Conservation (phyloP, 2,113 vertebrate genomes). For the Actenoides lindsayi region DNA sequence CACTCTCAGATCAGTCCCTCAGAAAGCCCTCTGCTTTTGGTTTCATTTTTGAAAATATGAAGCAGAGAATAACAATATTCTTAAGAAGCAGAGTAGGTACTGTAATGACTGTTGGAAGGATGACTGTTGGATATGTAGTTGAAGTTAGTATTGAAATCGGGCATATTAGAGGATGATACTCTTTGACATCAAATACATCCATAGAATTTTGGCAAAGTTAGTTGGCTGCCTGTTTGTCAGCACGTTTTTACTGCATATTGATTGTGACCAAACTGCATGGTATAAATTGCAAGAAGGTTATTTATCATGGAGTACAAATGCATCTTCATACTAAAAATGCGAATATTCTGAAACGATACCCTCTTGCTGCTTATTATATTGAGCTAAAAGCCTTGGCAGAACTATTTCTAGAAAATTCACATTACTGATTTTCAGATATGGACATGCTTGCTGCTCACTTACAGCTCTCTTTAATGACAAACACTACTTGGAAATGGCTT, state of each 20-base stretch:
- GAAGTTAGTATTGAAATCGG: background rate
- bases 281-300: background rate
- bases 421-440: background rate
- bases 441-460: constrained; percentile 33
- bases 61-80: background rate
- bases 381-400: background rate
- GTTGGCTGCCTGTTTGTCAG: background rate
- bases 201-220: background rate
- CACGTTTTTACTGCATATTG: rapidly evolving
- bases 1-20: rapidly evolving
- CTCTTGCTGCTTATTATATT: background rate
- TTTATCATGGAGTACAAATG: background rate
- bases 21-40: background rate
- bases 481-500: constrained; percentile 61
- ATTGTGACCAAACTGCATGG: background rate
- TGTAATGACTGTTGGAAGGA: too few species aligned
- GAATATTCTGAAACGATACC: background rate
- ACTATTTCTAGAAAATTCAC: background rate
- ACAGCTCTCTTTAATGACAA: constrained; percentile 67
- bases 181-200: background rate
- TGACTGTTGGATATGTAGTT: background rate
- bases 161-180: background rate
- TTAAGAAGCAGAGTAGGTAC: background rate
- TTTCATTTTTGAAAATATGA: background rate
- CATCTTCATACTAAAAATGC: background rate